Evolutionary conservation across 2,113 vertebrate genomes (phyloP).

Genomic region (Hyla sarda): DNA sequence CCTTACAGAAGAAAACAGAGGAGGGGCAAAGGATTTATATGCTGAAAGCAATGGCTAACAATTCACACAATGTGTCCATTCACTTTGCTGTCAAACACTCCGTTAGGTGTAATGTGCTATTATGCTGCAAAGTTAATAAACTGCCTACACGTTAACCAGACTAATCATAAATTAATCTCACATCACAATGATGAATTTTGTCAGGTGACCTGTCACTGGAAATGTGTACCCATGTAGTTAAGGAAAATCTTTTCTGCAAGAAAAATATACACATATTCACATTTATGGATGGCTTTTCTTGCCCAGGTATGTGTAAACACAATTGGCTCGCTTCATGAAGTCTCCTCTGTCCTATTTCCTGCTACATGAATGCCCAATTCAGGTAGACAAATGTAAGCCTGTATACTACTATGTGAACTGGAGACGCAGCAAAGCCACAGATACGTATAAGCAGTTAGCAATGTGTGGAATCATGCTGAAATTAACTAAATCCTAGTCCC

Average conservation of each 20-base stretch:
- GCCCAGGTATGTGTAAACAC: conserved; percentile 62
- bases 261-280: conserved; percentile 59
- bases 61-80: conserved; percentile 58
- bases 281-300: conserved; percentile 55
- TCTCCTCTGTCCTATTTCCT: conserved; percentile 61
- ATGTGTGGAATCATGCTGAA: conserved; percentile 38
- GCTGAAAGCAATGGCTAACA: conserved; percentile 56
- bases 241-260: conserved; percentile 61
- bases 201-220: conserved; percentile 63
- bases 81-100: conserved; percentile 48
- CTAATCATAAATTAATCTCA: conserved; percentile 58
- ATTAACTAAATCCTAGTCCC: not conserved
- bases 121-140: conserved; percentile 58
- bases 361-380: conserved; percentile 63
- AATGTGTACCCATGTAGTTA: conserved; percentile 58
- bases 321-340: conserved; percentile 63
- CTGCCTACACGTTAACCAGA: conserved; percentile 53
- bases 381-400: conserved; percentile 65
- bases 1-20: conserved; percentile 56
- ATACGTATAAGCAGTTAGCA: conserved; percentile 65
- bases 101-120: conserved; percentile 53
- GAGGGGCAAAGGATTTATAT: conserved; percentile 51
- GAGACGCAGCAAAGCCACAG: conserved; percentile 61
- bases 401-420: conserved; percentile 62
- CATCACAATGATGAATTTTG: conserved; percentile 59